Percentiles rank a stretch among this genome's conserved stretches.
Conservation (phyloP, 2,888 invertebrate species). For the Idaea dimidiata region DNA sequence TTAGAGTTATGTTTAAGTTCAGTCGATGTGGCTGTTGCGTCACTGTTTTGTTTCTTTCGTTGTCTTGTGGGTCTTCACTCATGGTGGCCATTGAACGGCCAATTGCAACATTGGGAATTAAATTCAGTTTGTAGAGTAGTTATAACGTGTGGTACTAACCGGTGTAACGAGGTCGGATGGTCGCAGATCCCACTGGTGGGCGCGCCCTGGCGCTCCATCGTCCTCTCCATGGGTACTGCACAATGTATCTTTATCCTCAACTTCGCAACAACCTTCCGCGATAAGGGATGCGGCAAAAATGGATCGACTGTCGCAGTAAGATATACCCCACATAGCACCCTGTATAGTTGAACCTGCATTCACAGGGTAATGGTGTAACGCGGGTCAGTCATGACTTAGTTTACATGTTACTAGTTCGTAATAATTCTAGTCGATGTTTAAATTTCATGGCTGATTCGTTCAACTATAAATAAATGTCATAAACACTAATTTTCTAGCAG, state of each 20-base stretch:
- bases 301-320: slow-evolving; percentile 98
- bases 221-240: slow-evolving; percentile 79
- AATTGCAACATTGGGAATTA: slow-evolving; percentile 19
- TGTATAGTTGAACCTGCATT: slow-evolving; percentile 24
- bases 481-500: background rate
- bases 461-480: background rate
- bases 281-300: slow-evolving; percentile 96
- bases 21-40: slow-evolving; percentile 49
- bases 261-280: slow-evolving; percentile 86
- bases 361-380: slow-evolving; percentile 25
- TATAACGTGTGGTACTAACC: slow-evolving; percentile 12
- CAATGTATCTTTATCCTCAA: slow-evolving; percentile 83
- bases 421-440: background rate
- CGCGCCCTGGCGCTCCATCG: slow-evolving; percentile 61
- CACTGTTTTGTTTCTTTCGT: slow-evolving; percentile 36
- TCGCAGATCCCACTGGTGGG: slow-evolving; percentile 69
- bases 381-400: slow-evolving; percentile 22
- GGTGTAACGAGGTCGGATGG: slow-evolving; percentile 23
- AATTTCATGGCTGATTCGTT: slow-evolving; percentile 31
- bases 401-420: background rate
- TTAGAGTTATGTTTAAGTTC: slow-evolving; percentile 36
- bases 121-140: background rate
- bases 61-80: slow-evolving; percentile 69
- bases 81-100: slow-evolving; percentile 36
- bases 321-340: slow-evolving; percentile 27